Conservation (phyloP, 2,797 vertebrate genomes). For the Mormyrus proboscirostris region DNA sequence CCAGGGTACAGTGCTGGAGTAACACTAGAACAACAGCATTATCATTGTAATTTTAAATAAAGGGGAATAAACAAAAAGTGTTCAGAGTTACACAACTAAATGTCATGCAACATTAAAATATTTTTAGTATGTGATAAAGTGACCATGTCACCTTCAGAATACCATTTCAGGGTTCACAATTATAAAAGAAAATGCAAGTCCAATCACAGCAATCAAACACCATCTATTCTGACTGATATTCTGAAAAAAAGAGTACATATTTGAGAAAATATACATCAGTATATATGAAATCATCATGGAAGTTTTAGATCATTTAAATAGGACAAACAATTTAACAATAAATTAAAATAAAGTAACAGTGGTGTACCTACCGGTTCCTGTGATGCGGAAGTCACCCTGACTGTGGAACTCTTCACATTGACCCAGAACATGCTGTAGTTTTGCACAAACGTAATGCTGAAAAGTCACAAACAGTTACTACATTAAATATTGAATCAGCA, state of each 20-base stretch:
- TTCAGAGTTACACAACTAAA: neutral
- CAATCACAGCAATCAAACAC: neutral
- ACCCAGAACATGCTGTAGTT: constrained; percentile 22
- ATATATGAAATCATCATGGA: neutral
- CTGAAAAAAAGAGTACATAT: neutral
- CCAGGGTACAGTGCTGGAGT: neutral
- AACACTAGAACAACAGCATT: neutral
- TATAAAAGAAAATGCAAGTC: neutral
- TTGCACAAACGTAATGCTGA: constrained; percentile 28
- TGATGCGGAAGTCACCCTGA: constrained; percentile 1
- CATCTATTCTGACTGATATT: neutral
- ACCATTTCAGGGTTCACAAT: neutral
- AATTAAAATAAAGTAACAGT: neutral
- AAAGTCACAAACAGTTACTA: neutral
- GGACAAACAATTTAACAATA: neutral
- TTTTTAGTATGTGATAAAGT: neutral
- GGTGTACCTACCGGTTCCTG: neutral
- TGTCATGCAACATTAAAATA: neutral
- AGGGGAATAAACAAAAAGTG: neutral
- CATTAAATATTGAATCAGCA: neutral
- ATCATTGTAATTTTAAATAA: neutral
- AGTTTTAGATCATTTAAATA: neutral
- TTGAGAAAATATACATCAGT: neutral
- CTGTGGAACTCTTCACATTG: constrained; percentile 22
- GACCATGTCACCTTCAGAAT: neutral